Evolutionary conservation across 2,797 vertebrate species (phyloP), one percentile per base, ranked within the genome.

Genomic region (Vultur gryphus): DNA sequence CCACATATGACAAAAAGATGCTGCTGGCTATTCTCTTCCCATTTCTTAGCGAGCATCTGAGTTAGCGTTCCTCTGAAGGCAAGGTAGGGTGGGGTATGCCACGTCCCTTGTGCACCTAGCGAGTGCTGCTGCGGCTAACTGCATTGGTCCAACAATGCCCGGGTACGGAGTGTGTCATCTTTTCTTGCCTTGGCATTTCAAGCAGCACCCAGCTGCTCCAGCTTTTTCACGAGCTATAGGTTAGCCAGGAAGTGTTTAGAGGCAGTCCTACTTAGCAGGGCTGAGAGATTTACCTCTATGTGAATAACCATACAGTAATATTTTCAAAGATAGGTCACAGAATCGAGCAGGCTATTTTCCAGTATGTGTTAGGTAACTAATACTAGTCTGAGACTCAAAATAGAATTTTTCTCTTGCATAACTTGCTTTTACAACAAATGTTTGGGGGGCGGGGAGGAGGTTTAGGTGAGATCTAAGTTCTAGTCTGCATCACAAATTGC

Each of bases 31-130:
- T 46, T 59, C 33, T 31, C 44, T 26, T 37, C 28, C 37, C 13
- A 2, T 28, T 16, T 25, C 25, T 43, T 43, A 16, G 31, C 31
- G 35, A 57, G 49, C 17, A 5, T 10, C 48, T 9, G 35, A 13
- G 29, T 16, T 11, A 15, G 33, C 6, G 10, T 18, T 70, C 33
- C n/a, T 61, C 17, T 4, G n/a, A 29, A 19, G n/a, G 73, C 48
- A 21, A 3, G 29, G 64, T 6, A 9, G 15, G 62, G 37, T 23
- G 10, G 44, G 4, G 29, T 13, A 5, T 28, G 46, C 33, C 37
- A 1, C 2, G 3, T 25, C 57, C 39, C 48, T 7, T 26, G 2
- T 1, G 7, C 21, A 26, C 35, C 26, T 33, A 9, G 48, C 2
- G 1, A 16, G 58, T 10, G 83, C 62, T 15, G 46, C 54, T 35